Conservation (phyloP, 2,113 vertebrate species). For the Ciconia stormi region DNA sequence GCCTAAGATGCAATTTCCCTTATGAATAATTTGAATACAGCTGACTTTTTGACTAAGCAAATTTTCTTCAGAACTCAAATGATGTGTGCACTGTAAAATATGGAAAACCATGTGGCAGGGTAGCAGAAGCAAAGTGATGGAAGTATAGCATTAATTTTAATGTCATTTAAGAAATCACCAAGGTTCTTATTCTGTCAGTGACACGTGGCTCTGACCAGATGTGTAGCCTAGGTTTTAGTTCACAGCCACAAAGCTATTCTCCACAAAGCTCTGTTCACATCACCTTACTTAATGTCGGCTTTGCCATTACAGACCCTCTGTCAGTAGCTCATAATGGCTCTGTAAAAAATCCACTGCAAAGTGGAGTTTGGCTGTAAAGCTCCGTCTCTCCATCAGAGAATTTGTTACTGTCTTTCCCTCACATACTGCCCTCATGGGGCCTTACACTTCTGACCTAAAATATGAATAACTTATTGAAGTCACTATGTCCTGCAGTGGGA, state of each 20-base stretch:
- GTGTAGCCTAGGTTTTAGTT: neutral
- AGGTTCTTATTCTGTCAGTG: neutral
- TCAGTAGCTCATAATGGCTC: neutral
- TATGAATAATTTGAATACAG: conserved; percentile 72
- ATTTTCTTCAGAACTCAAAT: conserved; percentile 64
- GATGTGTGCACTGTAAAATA: conserved; percentile 64
- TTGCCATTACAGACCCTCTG: neutral
- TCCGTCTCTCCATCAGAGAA: neutral
- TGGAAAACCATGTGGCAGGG: conserved; percentile 47
- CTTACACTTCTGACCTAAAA: accelerated
- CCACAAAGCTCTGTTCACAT: neutral
- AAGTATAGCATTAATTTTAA: conserved; percentile 58
- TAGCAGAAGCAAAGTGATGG: conserved; percentile 55
- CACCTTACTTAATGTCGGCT: neutral
- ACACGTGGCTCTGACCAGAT: neutral
- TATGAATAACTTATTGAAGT: neutral
- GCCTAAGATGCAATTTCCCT: conserved; percentile 62
- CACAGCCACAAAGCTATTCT: neutral
- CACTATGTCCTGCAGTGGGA: neutral
- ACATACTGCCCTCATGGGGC: neutral
- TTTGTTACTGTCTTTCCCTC: neutral
- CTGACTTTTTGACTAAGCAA: conserved; percentile 65
- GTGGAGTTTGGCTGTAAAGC: neutral
- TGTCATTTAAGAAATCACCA: conserved; percentile 14
- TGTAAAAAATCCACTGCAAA: neutral